These are phyloP conservation scores for Chymomyza amoena DNA, from an alignment of 2,888 invertebrate species.

Conservation along the genomic window DNA sequence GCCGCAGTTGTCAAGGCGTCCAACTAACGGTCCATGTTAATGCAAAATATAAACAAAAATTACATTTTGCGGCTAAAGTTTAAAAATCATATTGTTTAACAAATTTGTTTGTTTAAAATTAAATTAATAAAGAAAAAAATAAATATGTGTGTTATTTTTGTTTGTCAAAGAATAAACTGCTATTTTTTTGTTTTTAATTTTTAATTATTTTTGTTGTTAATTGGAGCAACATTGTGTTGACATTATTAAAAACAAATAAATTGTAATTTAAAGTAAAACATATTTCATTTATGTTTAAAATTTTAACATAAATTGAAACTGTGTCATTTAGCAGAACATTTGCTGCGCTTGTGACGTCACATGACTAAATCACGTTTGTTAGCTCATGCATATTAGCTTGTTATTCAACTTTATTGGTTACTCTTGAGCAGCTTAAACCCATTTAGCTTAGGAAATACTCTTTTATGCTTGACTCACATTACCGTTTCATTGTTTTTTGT, in stretches of 20 bases:
- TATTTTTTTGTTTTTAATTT: constrained; percentile 4
- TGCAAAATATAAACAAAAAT: not conserved
- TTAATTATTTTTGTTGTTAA: constrained; percentile 5
- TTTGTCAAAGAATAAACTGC: not conserved
- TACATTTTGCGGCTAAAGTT: not conserved
- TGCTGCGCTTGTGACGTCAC: no score
- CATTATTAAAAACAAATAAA: not conserved
- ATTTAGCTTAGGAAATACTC: not conserved
- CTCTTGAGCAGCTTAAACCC: not conserved
- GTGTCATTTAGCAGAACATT: no score
- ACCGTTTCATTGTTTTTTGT: not conserved
- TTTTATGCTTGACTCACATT: not conserved
- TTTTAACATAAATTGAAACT: no score
- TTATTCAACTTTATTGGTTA: not conserved
- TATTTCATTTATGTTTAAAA: not conserved
- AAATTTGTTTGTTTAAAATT: not conserved
- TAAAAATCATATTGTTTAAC: constrained; percentile 24
- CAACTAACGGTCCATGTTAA: not conserved
- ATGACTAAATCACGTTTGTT: no score
- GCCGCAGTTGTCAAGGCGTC: constrained; percentile 25
- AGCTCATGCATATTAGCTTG: not conserved
- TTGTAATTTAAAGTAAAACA: not conserved
- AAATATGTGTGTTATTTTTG: constrained; percentile 1
- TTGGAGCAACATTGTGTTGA: not conserved
- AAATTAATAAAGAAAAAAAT: constrained; percentile 2